Base-by-base conservation (phyloP, 2,888 invertebrate genomes). In the Punctoribates punctum region DNA sequence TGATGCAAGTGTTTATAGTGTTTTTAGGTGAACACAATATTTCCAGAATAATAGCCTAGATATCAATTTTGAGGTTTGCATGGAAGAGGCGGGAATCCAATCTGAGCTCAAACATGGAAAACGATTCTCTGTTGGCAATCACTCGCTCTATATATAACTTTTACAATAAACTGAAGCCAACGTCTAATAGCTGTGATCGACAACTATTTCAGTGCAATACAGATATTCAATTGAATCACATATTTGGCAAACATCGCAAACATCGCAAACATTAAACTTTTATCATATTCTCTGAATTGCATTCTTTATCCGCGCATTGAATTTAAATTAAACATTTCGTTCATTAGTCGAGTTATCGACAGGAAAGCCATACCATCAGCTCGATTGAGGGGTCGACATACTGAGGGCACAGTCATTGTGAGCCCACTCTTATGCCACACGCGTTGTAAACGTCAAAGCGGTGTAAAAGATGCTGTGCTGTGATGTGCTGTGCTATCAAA, bases 1-100 rank as follows among this genome's bases (percentile, higher is more conserved):
- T 70, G 70, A 70, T 70, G 70, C 70, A 70, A 70, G 70, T 70
- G 70, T 70, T 70, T 70, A 70, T 70, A 70, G 70, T 70, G 70
- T 60, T 70, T 70, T 46, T 70, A 57, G 29, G 73, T 73, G 51
- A 51, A 73, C 73, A 67, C 70, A 70, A 70, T 70, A 46, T 70
- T 46, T 70, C 42, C 42, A 23, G 70, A 70, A 70, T 70, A 70
- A 70, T 70, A 70, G 70, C 70, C 70, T 51, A 54, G 51, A 73
- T 73, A 73, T 57, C 51, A 73, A 73, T 73, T 57, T 73, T 20
- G 13, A 73, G 38, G 54, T 73, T 73, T 73, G 73, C 73, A 73
- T 25, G 46, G 3, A 73, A 73, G 9, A 73, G 73, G 73, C 57
- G 73, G 73, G 57, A n/a, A 51, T 48, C 29, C 73, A 73, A 73